These are phyloP conservation scores for Ormyrus nitidulus DNA, from an alignment of 2,888 invertebrate species.

Conservation along the genomic window DNA sequence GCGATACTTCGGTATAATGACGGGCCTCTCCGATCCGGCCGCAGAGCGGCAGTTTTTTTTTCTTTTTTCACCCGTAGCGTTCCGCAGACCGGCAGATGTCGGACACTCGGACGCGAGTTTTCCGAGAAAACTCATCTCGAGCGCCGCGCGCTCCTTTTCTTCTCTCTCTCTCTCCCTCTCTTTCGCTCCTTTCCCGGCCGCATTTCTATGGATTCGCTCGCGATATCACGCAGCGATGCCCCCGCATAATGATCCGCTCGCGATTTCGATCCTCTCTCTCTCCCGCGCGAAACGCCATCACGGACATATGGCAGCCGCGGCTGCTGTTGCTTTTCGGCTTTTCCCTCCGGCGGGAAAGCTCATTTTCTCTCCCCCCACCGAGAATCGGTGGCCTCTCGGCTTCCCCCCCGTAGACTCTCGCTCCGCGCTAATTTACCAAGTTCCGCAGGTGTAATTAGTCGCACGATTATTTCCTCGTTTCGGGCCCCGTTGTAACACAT, in stretches of 20 bases:
- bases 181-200: conserved; percentile 13
- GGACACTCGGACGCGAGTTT: conserved; percentile 22
- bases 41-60: not conserved
- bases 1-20: conserved; percentile 59
- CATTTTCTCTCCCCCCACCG: too few species aligned
- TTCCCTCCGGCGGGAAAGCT: not conserved
- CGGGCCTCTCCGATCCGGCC: conserved; percentile 46
- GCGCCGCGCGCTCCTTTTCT: not conserved
- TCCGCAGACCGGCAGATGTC: conserved; percentile 14
- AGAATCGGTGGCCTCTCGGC: not conserved
- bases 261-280: conserved; percentile 45
- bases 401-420: not conserved
- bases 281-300: not conserved
- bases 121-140: conserved; percentile 39
- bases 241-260: conserved; percentile 59
- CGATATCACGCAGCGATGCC: conserved; percentile 60
- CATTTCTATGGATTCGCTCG: conserved; percentile 10
- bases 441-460: conserved; percentile 31
- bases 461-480: conserved; percentile 42
- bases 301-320: conserved; percentile 9
- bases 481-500: not conserved
- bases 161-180: conserved; percentile 17
- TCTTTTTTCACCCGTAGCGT: not conserved
- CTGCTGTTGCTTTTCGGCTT: not conserved
- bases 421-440: not conserved